Evolutionary conservation across 2,113 vertebrate genomes (phyloP).

Genomic region (Oryzias javanicus): DNA sequence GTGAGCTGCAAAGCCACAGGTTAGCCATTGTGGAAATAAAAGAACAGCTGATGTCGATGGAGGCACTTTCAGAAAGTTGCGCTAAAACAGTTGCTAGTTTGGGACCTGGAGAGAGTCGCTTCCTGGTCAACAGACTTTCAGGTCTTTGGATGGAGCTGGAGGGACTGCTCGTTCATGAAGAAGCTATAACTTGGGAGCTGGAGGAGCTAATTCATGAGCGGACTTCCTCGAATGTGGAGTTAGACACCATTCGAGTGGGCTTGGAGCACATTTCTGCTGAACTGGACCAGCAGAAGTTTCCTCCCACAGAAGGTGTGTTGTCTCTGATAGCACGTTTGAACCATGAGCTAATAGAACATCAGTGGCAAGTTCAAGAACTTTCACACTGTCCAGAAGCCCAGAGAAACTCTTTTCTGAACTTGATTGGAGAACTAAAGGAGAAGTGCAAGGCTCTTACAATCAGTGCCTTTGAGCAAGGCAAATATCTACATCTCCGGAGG

Average conservation of each 20-base stretch:
- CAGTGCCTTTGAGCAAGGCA: conserved; percentile 65
- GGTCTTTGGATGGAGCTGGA: conserved; percentile 77
- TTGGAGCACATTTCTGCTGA: conserved; percentile 61
- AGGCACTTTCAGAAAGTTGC: conserved; percentile 67
- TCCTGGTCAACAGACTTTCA: conserved; percentile 81
- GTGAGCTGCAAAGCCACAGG: conserved; percentile 54
- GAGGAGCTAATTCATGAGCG: conserved; percentile 75
- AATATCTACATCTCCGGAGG: conserved; percentile 70
- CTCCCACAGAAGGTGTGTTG: conserved; percentile 54
- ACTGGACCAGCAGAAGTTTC: conserved; percentile 58
- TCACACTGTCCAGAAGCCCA: conserved; percentile 59
- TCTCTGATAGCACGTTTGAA: conserved; percentile 26
- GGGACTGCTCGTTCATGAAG: conserved; percentile 76
- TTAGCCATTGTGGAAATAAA: conserved; percentile 71
- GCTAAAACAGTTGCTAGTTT: conserved; percentile 62
- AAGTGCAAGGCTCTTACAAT: conserved; percentile 66
- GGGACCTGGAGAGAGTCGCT: conserved; percentile 81
- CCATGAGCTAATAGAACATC: conserved; percentile 67
- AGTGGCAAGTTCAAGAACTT: conserved; percentile 67
- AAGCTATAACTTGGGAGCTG: conserved; percentile 71
- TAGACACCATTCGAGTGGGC: conserved; percentile 67
- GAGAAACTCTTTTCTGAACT: conserved; percentile 54
- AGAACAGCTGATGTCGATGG: conserved; percentile 65
- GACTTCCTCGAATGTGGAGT: conserved; percentile 73
- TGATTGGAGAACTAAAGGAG: conserved; percentile 70